These are phyloP conservation scores for Brachypodius melanocephalos DNA, from an alignment of 2,113 vertebrate species.

Conservation along the genomic window DNA sequence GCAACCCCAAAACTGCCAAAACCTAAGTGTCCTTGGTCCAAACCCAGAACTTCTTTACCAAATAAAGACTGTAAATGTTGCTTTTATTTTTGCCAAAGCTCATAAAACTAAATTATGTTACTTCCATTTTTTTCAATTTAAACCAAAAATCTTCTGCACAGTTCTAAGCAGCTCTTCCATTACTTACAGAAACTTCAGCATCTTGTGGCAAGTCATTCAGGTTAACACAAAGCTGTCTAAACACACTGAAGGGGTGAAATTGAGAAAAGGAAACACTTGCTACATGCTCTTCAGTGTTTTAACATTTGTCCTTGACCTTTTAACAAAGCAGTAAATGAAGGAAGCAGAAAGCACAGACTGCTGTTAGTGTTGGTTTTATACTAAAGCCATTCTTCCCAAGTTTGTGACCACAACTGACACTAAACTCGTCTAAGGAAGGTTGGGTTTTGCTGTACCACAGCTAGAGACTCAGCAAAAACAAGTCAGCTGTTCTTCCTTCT, in stretches of 20 bases:
- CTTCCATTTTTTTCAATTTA: not conserved
- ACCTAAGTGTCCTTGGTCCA: not conserved
- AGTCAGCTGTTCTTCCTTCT: not conserved
- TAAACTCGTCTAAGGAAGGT: not conserved
- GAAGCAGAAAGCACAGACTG: not conserved
- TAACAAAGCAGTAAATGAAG: conserved; percentile 4
- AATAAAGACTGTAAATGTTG: not conserved
- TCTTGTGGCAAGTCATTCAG: not conserved
- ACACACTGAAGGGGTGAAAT: not conserved
- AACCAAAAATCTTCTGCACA: not conserved
- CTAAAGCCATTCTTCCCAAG: not conserved
- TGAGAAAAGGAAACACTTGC: not conserved
- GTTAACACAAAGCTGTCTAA: not conserved
- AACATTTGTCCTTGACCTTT: not conserved
- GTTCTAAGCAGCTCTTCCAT: not conserved
- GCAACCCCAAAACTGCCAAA: not conserved
- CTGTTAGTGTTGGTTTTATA: not conserved
- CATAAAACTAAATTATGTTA: not conserved
- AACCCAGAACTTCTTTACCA: not conserved
- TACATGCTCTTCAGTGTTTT: not conserved
- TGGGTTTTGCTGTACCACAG: not conserved
- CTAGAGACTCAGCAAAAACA: not conserved
- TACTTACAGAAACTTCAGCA: not conserved
- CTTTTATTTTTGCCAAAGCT: not conserved
- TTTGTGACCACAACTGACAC: not conserved